Evolutionary conservation across 2,113 vertebrate species (phyloP).

Genomic region (Anguilla japonica): DNA sequence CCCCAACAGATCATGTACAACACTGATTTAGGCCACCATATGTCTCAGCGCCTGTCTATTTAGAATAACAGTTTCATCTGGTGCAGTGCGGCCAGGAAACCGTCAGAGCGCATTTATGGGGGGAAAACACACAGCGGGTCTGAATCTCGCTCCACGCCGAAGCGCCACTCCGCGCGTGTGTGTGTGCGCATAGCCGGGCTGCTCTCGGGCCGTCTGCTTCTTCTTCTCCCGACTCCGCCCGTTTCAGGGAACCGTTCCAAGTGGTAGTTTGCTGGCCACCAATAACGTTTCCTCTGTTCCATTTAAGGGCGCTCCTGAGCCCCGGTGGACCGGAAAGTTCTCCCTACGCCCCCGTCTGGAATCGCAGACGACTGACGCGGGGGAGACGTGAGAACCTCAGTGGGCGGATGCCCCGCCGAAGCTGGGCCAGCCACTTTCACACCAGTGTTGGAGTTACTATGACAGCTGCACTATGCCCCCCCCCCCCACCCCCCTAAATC

Average conservation of each 20-base stretch:
- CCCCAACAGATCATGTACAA: no score
- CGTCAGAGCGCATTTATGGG: background rate
- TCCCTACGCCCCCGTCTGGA: conserved; percentile 15
- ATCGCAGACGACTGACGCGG: conserved; percentile 25
- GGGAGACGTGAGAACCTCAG: conserved; percentile 6
- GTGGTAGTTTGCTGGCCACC: conserved; percentile 25
- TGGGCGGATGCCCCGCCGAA: conserved; percentile 1
- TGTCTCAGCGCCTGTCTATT: background rate
- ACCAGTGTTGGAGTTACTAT: background rate
- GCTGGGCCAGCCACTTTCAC: background rate
- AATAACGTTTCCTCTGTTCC: conserved; percentile 25
- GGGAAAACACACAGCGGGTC: background rate
- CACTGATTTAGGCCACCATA: background rate
- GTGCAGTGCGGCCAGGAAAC: background rate
- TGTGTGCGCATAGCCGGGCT: background rate
- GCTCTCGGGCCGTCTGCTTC: background rate
- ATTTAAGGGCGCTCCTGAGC: conserved; percentile 37
- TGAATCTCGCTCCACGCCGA: background rate
- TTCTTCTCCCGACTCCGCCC: conserved; percentile 29
- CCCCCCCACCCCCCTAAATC: background rate
- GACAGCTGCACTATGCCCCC: conserved; percentile 7
- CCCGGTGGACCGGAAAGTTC: conserved; percentile 19
- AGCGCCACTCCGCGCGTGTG: background rate
- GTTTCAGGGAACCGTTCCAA: conserved; percentile 44
- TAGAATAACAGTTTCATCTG: background rate